Evolutionary conservation across 2,888 invertebrate genomes (phyloP).

Genomic region (Asteroscopus sphinx): DNA sequence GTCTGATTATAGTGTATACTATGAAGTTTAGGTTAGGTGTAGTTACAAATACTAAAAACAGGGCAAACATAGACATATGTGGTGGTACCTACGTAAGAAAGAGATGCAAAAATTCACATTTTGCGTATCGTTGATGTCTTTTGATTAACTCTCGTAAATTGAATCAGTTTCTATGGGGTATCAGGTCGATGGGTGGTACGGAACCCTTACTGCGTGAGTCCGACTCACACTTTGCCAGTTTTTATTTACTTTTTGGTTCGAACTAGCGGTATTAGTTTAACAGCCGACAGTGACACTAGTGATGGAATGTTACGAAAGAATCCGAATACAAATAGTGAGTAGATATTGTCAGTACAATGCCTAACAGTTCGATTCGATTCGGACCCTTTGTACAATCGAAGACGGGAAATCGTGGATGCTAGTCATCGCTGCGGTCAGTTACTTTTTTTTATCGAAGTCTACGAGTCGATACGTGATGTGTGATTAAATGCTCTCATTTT

Average conservation of each 20-base stretch:
- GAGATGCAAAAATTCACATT: too few relatives aligned
- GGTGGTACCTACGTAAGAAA: too few relatives aligned
- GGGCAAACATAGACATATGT: too few relatives aligned
- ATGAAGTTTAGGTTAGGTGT: too few relatives aligned
- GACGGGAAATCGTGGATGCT: conserved; percentile 49
- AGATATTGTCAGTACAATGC: conserved; percentile 71
- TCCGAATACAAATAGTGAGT: conserved; percentile 78
- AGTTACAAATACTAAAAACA: too few relatives aligned
- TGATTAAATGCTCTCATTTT: conserved; percentile 44
- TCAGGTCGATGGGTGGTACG: too few relatives aligned
- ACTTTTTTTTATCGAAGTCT: conserved; percentile 33
- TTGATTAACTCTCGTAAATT: too few relatives aligned
- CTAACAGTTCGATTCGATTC: conserved; percentile 78
- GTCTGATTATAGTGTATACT: too few relatives aligned
- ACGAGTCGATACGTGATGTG: conserved; percentile 38
- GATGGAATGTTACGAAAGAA: conserved; percentile 70
- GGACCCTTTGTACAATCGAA: conserved; percentile 70
- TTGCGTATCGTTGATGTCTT: too few relatives aligned
- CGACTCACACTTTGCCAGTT: too few relatives aligned
- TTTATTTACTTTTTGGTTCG: conserved; percentile 41
- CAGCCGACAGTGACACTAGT: conserved; percentile 27
- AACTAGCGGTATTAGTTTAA: conserved; percentile 53
- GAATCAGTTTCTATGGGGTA: too few relatives aligned
- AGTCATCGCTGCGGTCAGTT: conserved; percentile 44
- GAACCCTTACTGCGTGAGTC: too few relatives aligned